Evolutionary conservation across 1,140 invertebrate genomes (phyloP).

Genomic region (Hycleus cichorii): DNA sequence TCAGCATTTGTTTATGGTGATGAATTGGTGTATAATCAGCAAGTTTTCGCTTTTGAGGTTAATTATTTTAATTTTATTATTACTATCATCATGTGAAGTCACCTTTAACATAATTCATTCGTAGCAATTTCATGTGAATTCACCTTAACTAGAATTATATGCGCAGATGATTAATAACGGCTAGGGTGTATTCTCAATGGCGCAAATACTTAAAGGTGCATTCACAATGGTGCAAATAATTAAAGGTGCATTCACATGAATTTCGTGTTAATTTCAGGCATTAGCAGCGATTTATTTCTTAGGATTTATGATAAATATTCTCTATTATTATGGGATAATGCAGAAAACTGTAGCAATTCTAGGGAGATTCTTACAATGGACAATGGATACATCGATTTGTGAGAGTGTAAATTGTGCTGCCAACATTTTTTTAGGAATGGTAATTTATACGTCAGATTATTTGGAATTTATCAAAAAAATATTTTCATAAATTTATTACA

Average conservation of each 20-base stretch:
- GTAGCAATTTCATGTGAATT: not conserved
- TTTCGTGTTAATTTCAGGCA: constrained; percentile 47
- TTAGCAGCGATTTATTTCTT: constrained; percentile 88
- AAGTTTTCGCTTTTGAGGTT: constrained; percentile 76
- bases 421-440: constrained; percentile 87
- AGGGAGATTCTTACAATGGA: constrained; percentile 63
- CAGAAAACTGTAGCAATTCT: constrained; percentile 80
- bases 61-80: constrained; percentile 14
- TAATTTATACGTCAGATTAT: constrained; percentile 38
- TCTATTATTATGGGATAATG: constrained; percentile 83
- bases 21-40: constrained; percentile 47
- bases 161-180: not conserved
- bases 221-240: not conserved
- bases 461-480: constrained; percentile 6
- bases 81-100: too few species aligned
- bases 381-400: constrained; percentile 81
- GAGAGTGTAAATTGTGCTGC: constrained; percentile 87
- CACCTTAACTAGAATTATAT: not conserved
- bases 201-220: not conserved
- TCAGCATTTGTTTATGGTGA: constrained; percentile 81
- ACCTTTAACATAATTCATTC: too few species aligned
- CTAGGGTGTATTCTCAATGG: not conserved
- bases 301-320: constrained; percentile 76
- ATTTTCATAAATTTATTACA: constrained; percentile 42
- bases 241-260: not conserved